Evolutionary conservation across 2,113 vertebrate genomes (phyloP).

Genomic region (Syrrhaptes paradoxus): DNA sequence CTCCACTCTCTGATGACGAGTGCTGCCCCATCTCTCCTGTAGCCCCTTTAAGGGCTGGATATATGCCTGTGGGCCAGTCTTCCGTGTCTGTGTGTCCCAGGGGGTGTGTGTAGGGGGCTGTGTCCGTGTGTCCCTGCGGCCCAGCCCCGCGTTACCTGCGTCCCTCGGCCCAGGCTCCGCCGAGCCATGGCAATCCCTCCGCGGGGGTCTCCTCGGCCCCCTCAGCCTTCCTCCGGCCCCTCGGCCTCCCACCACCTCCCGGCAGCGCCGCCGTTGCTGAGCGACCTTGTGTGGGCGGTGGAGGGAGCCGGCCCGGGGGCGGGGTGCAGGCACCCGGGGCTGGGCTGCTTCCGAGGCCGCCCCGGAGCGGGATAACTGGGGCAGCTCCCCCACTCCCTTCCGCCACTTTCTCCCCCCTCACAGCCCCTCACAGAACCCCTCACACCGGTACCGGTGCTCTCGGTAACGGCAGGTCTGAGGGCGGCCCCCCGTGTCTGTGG

Average conservation of each 20-base stretch:
- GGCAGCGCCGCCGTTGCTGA: background rate
- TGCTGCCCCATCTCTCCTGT: too few relatives aligned
- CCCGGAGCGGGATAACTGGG: background rate
- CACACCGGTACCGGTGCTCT: too few relatives aligned
- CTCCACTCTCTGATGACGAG: too few relatives aligned
- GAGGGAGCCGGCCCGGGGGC: background rate
- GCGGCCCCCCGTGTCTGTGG: too few relatives aligned
- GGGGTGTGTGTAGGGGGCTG: background rate
- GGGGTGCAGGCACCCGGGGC: background rate
- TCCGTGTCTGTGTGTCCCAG: too few relatives aligned
- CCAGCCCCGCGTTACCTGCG: background rate
- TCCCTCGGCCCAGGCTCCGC: background rate
- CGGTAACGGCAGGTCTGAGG: background rate
- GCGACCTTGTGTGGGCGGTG: background rate
- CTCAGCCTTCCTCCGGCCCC: too few relatives aligned
- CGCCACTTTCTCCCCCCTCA: background rate
- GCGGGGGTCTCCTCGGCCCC: background rate
- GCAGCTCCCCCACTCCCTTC: accelerated
- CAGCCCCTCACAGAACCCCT: too few relatives aligned
- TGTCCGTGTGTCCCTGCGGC: background rate
- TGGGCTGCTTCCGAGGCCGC: background rate
- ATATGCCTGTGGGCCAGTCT: too few relatives aligned
- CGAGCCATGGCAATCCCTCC: background rate
- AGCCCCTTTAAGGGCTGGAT: too few relatives aligned
- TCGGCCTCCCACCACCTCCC: background rate